phyloP scores from a whole-genome alignment of 2,797 vertebrate species.

The Gallinago solitaria region DNA sequence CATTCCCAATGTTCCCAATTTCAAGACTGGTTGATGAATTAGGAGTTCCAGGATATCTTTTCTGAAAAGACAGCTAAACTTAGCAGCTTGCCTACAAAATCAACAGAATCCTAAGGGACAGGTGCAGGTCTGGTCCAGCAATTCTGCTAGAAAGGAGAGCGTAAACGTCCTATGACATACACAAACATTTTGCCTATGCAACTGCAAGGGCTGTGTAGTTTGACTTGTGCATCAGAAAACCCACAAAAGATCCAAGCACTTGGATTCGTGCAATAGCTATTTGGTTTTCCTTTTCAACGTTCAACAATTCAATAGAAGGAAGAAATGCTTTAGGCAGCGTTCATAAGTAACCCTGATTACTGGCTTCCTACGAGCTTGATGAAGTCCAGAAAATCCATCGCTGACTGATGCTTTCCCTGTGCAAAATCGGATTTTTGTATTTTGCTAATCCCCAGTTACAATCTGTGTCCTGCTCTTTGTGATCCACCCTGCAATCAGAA shows the following conservation, averaged over 20 bases:
- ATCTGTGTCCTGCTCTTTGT: constrained; percentile 90
- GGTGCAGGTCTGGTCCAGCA: neutral
- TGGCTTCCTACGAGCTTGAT: constrained; percentile 78
- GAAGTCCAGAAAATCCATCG: constrained; percentile 89
- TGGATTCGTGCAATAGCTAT: neutral
- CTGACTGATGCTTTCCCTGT: constrained; percentile 87
- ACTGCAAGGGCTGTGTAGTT: neutral
- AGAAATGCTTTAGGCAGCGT: constrained; percentile 22
- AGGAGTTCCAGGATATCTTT: neutral
- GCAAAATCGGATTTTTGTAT: constrained; percentile 94
- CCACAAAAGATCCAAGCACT: neutral
- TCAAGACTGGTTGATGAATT: neutral
- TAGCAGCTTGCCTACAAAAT: neutral
- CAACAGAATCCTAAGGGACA: neutral
- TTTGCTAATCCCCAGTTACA: constrained; percentile 91
- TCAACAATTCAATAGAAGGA: constrained; percentile 22
- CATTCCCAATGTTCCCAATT: neutral
- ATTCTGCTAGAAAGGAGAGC: neutral
- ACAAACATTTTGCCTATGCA: neutral
- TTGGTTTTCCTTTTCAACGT: neutral
- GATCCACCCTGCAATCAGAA: constrained; percentile 72
- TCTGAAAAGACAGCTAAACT: neutral
- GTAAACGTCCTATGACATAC: neutral
- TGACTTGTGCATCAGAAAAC: neutral
- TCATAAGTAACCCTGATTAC: constrained; percentile 65